Evolutionary conservation across 2,888 invertebrate genomes (phyloP), one percentile per base, ranked within the genome.

Genomic region (Steinernema scapterisci): DNA sequence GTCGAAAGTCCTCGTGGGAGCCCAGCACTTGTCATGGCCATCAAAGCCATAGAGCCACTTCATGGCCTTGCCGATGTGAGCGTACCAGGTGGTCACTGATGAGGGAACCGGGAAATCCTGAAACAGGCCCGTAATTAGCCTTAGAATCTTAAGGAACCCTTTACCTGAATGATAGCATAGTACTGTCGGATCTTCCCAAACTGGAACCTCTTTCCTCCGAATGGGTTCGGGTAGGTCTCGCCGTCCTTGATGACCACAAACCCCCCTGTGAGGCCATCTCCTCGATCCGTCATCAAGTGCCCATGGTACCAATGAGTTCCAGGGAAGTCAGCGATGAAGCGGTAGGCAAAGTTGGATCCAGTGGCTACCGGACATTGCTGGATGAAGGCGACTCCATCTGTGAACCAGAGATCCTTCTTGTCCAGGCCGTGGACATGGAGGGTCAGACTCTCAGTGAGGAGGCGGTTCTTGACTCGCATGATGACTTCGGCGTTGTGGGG

Each of bases 291-390:
- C 73, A 81, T 83, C 79, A 85, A 74, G 74, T 85, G 85, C 9
- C 85, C 85, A 70, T 85, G 82, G 54, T 80, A 83, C 81, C 82
- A 82, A 72, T 83, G 84, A 1, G 85, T 86, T 63, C 86, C 86
- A 31, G 80, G 79, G 7, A 78, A 81, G 73, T 86, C 86, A 6
- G 86, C 86, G 63, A 83, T 82, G 73, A 86, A 86, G 7, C 84
- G 78, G 70, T 86, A 86, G n/a, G 83, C 79, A 72, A 80, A 83
- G 11, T 75, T 71, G 27, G 79, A 81, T 6, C 82, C 82, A 11
- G 80, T 77, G 3, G 78, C 46, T 63, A 85, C 84, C 0, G 85
- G 85, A 71, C 85, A 85, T 75, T 85, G 85, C 74, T 85, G 85
- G 1, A 85, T 78, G 63, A 82, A 82, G 5, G 85, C 80, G 11